phyloP scores from a whole-genome alignment of 2,888 invertebrate genomes.

The Chrysodeixis includens region DNA sequence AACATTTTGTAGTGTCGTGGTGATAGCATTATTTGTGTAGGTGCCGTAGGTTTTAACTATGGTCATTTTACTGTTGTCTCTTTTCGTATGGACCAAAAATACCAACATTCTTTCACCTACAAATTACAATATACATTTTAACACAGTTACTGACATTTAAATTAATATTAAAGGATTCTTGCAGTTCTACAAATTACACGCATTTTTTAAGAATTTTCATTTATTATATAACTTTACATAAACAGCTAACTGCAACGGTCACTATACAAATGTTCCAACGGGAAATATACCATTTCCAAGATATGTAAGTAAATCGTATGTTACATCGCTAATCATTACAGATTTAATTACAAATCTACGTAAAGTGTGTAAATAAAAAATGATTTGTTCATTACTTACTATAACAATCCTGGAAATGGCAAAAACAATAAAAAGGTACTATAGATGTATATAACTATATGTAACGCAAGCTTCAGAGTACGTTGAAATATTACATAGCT shows the following conservation, averaged over 20 bases:
- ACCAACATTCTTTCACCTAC: constrained; percentile 16
- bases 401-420: constrained; percentile 46
- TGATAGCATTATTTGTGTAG: constrained; percentile 48
- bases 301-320: constrained; percentile 40
- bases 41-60: constrained; percentile 5
- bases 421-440: constrained; percentile 44
- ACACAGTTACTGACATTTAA: constrained; percentile 7
- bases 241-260: constrained; percentile 81
- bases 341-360: constrained; percentile 19
- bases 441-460: constrained; percentile 30
- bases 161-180: constrained; percentile 1
- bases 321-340: constrained; percentile 24
- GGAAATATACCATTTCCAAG: constrained; percentile 56
- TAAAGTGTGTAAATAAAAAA: constrained; percentile 30
- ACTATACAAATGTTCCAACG: constrained; percentile 62
- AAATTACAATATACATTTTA: constrained; percentile 22
- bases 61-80: background rate
- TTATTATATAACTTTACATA: constrained; percentile 82
- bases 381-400: constrained; percentile 15
- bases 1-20: constrained; percentile 50
- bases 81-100: constrained; percentile 11
- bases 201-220: constrained; percentile 72
- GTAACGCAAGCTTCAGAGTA: constrained; percentile 45
- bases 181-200: constrained; percentile 48
- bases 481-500: constrained; percentile 57